Conservation (phyloP, 2,797 vertebrate genomes). For the Crenichthys baileyi region DNA sequence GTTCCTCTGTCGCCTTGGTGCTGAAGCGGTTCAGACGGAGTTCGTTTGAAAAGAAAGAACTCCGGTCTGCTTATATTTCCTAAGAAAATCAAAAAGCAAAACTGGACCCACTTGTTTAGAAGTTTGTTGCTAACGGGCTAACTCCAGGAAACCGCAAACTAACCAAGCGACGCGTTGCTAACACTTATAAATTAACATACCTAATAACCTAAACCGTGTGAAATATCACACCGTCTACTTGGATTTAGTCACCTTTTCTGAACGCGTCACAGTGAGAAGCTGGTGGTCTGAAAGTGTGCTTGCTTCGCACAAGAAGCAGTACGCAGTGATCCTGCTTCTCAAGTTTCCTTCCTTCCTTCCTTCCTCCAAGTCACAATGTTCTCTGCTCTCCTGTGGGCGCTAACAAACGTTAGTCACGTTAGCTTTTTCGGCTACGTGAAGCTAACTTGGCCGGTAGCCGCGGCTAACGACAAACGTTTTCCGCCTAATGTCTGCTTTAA, state of each 20-base stretch:
- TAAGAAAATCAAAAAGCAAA: background rate
- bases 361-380: constrained; percentile 57
- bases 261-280: constrained; percentile 47
- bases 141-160: constrained; percentile 35
- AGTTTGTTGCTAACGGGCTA: constrained; percentile 57
- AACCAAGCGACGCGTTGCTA: constrained; percentile 39
- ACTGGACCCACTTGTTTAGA: constrained; percentile 33
- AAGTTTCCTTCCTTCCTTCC: constrained; percentile 65
- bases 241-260: constrained; percentile 37
- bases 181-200: constrained; percentile 44
- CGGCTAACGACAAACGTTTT: constrained; percentile 4
- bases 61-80: background rate
- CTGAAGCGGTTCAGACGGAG: background rate
- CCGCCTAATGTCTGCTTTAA: background rate
- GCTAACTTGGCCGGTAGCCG: constrained; percentile 27
- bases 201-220: constrained; percentile 25
- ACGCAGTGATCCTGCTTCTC: constrained; percentile 50
- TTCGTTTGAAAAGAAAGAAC: background rate
- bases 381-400: constrained; percentile 35
- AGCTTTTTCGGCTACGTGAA: constrained; percentile 26
- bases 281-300: constrained; percentile 12
- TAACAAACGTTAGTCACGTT: constrained; percentile 46
- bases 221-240: constrained; percentile 32
- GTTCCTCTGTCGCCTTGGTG: constrained; percentile 20
- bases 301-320: constrained; percentile 40